These are phyloP conservation scores for Agrypnus murinus DNA, from an alignment of 2,888 invertebrate species.

Conservation along the genomic window DNA sequence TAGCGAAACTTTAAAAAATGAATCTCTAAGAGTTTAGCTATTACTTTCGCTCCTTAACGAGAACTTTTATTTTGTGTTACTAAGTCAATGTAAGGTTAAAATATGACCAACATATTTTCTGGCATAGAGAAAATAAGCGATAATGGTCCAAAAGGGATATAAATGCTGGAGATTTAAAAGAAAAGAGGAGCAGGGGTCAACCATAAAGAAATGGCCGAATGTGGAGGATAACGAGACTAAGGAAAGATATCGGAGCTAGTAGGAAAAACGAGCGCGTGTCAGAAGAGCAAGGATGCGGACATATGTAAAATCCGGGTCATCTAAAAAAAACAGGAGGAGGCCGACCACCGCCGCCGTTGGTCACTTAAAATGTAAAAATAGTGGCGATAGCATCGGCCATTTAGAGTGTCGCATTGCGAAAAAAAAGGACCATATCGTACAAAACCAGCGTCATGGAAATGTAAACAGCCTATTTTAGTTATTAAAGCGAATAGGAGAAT, in stretches of 20 bases:
- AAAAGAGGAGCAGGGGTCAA: constrained; percentile 64
- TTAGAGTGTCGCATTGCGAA: constrained; percentile 39
- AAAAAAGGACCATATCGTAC: constrained; percentile 32
- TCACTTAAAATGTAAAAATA: constrained; percentile 49
- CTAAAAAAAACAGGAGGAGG: constrained; percentile 42
- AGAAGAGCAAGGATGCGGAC: constrained; percentile 52
- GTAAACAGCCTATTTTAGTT: constrained; percentile 32
- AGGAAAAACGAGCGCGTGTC: constrained; percentile 55
- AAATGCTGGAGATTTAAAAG: constrained; percentile 66
- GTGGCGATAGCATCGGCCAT: constrained; percentile 37
- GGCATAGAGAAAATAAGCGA: constrained; percentile 63
- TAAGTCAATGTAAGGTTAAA: constrained; percentile 56
- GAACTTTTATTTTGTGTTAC: constrained; percentile 45
- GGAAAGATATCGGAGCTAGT: constrained; percentile 60
- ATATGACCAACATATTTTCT: constrained; percentile 63
- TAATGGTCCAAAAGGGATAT: constrained; percentile 67
- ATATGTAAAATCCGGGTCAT: constrained; percentile 51
- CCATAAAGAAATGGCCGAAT: constrained; percentile 66
- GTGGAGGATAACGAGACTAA: constrained; percentile 64
- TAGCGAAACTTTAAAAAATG: too few relatives aligned
- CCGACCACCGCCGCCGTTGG: constrained; percentile 28
- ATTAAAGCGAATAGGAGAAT: constrained; percentile 23
- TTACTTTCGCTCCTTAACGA: constrained; percentile 8
- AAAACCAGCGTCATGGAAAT: constrained; percentile 29
- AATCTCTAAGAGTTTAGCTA: neutral